Base-by-base conservation (phyloP, 2,113 vertebrate genomes). In the Panurus biarmicus region DNA sequence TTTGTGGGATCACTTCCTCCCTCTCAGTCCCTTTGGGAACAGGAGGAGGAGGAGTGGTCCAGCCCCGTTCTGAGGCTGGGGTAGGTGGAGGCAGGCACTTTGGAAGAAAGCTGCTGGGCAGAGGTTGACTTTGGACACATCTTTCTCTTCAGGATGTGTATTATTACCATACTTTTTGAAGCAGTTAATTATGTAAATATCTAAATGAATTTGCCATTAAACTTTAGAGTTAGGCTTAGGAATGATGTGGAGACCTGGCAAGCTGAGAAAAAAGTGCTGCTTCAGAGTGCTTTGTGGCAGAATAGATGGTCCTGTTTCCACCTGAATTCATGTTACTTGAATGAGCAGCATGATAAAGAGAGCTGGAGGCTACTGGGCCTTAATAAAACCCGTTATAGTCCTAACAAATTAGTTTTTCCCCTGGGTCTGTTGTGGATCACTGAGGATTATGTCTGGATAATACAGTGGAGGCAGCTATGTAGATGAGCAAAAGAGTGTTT, bases 381-480 rank as follows among this genome's bases (percentile, higher is more conserved):
- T 75, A 44, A 18, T 45, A 74, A 69, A 83, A 35, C 8, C 8
- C 0, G 0, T 69, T 85, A 23, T 12, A 5, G 7, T 78, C 42
- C 50, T 58, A 79, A 66, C 29, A 53, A 83, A 28, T 75, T 9
- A 11, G 4, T 26, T 95, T 85, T 79, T 47, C 28, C 9, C 65
- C 19, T 60, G 33, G 35, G 12, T 82, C 38, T 89, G 81, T 44
- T 76, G 64, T 56, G 73, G 42, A 33, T 76, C 81, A 24, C 8
- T 57, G 72, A 74, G 33, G 60, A 64, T 95, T 91, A 35, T 58
- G 47, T 64, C 85, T 93, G 56, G 62, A n/a, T 93, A 73, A 73
- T 35, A 40, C 40, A 76, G 29, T 15, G n/a, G n/a, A 85, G 50
- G 62, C 67, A 79, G 2, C 36, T 48, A 7, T 22, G 35, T 28